Base-by-base conservation (phyloP, 2,888 invertebrate species). In the Drosophila kuntzei region DNA sequence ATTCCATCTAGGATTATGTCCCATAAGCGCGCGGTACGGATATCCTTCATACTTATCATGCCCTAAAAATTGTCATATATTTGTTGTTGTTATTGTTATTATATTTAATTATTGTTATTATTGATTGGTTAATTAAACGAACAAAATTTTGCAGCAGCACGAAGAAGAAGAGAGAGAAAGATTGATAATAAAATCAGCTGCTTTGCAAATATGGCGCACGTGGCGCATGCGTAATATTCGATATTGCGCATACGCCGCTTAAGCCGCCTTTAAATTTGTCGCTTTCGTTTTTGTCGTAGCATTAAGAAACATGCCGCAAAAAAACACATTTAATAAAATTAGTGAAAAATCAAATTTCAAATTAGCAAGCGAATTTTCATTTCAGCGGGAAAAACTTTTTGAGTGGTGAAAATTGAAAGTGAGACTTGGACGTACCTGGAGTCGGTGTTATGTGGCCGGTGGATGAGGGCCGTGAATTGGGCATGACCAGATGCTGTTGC, bases 371-470 rank as follows among this genome's bases (percentile, higher is more conserved):
- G 63, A 55, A 67, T 46, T 50, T 63, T 51, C 25, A 27, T 25
- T 47, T 34, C 37, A 43, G 36, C 20, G 46, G 50, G 51, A 8
- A 29, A 47, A 37, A 32, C 2, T 44, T 51, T n/a, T 29, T 6
- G 12, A 12, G 8, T 14, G 20, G 8, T 20, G 14, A 14, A 59
- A n/a, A 9, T 47, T 2, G 4, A 20, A 14, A 36, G n/a, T 12
- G 8, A 1, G 29, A 14, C 1, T 2, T 9, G 25, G 9, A 76
- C 89, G 81, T 90, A 93, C 93, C 94, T 89, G 94, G 93, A 59
- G 94, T 94, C 44, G 94, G 94, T 75, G 94, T 94, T 79, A 94
- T 92, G 84, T 94, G 94, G 43, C 92, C 92, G 29, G 94, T 93
- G 59, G 94, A 94, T 80, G 93, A 94, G 72, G 94, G 94, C 89